Base-by-base conservation (phyloP, 2,113 vertebrate species). In the Anolis sagrei region DNA sequence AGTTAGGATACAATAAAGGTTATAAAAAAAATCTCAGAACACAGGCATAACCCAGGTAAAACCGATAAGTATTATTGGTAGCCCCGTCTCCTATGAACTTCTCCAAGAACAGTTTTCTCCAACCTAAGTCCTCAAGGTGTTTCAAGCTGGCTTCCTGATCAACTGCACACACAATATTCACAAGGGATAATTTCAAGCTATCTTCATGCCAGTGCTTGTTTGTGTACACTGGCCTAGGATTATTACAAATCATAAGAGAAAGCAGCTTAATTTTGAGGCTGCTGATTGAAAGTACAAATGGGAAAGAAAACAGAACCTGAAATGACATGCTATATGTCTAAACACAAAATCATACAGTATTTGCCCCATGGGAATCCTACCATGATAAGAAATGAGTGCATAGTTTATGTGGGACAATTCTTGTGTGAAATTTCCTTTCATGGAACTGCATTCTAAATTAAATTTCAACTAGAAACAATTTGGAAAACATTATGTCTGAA, bases 321-420 rank as follows among this genome's bases (percentile, higher is more conserved):
- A 88, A 9, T 14, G 19, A 2, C 32, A 6, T 0, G 44, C 14
- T 58, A 13, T 34, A 3, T 74, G 21, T 44, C 80, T 36, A 81
- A 79, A 76, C 36, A n/a, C 7, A 73, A 91, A 87, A 2, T 68
- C 79, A 81, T 75, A 86, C 70, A 68, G 54, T 78, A 44, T 81
- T 94, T 95, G 86, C 84, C 51, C 76, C 84, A 76, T 89, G 76
- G 73, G 80, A 49, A 79, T 48, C 72, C 2, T 34, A 76, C 3
- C 21, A 34, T 44, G 78, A 44, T 25, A 29, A 83, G 34, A 4
- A 89, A 48, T 25, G 90, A 18, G 0, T 0, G 19, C 0, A 19
- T 18, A 84, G 3, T 81, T 90, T 83, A 81, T 64, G 13, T 58
- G 7, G 13, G 11, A 1, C 51, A 32, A 19, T 58, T 4, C 29